Evolutionary conservation across 1,140 invertebrate species (phyloP).

Genomic region (Brachystomella parvula): DNA sequence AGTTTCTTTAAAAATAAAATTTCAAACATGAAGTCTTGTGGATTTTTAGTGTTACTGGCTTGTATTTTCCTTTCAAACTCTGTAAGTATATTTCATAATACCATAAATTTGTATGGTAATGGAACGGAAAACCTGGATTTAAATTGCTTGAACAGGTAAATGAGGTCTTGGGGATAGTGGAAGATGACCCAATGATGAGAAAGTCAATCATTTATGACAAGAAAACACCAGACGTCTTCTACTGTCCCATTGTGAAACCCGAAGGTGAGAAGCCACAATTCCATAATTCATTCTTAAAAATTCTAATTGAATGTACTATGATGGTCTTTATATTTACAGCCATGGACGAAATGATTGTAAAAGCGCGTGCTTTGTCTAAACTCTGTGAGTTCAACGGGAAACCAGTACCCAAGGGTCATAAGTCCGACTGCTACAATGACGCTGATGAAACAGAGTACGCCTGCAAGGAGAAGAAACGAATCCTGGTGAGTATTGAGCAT

Average conservation of each 20-base stretch:
- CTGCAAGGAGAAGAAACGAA: constrained; percentile 72
- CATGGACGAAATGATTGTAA: constrained; percentile 46
- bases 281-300: neutral
- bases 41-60: too few species aligned
- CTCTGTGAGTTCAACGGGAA: constrained; percentile 66
- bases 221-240: constrained; percentile 73
- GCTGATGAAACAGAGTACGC: constrained; percentile 71
- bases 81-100: too few species aligned
- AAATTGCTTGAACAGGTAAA: too few species aligned
- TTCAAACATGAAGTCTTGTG: too few species aligned
- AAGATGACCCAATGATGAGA: constrained; percentile 61
- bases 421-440: constrained; percentile 72
- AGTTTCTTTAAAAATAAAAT: too few species aligned
- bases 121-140: too few species aligned
- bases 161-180: neutral
- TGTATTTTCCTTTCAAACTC: too few species aligned
- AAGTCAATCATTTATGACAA: constrained; percentile 75
- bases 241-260: constrained; percentile 49
- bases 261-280: constrained; percentile 20
- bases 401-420: constrained; percentile 60
- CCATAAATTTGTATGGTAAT: too few species aligned
- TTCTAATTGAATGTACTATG: neutral
- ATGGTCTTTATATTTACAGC: constrained; percentile 15
- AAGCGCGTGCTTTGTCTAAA: constrained; percentile 59
- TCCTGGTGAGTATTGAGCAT: constrained; percentile 55